phyloP scores from a whole-genome alignment of 2,113 vertebrate genomes.

The Crypturellus undulatus region DNA sequence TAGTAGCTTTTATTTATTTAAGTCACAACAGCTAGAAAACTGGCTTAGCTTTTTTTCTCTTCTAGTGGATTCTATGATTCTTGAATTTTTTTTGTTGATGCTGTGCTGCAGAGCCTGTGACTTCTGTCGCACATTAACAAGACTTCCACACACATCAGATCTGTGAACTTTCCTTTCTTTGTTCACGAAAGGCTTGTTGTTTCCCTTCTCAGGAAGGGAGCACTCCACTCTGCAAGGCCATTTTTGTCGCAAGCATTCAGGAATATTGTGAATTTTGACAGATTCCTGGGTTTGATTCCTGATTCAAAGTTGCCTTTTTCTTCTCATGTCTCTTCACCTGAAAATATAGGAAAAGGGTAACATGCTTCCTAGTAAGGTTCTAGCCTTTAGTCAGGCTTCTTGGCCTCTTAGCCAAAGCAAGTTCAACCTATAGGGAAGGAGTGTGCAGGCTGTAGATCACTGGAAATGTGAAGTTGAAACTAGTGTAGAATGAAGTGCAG shows the following conservation, averaged over 20 bases:
- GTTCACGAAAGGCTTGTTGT: neutral
- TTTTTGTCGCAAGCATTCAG: neutral
- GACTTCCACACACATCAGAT: neutral
- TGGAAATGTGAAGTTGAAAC: neutral
- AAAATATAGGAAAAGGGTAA: neutral
- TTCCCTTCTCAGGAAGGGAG: neutral
- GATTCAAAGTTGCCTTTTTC: neutral
- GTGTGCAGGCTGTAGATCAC: neutral
- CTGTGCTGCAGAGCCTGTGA: neutral
- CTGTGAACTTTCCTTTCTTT: neutral
- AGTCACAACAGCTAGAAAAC: neutral
- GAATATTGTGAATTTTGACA: neutral
- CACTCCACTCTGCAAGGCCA: neutral
- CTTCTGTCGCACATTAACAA: neutral
- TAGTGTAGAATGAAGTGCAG: neutral
- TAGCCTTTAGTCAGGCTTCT: neutral
- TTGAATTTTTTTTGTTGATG: neutral
- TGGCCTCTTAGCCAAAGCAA: neutral
- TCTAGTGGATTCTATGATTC: neutral
- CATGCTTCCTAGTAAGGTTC: neutral
- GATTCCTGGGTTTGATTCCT: neutral
- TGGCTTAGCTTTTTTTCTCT: neutral
- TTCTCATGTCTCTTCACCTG: neutral
- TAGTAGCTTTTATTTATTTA: neutral
- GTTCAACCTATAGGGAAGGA: neutral